These are phyloP conservation scores for Lasiurus borealis DNA, from an alignment of 2,113 vertebrate genomes.

Conservation along the genomic window DNA sequence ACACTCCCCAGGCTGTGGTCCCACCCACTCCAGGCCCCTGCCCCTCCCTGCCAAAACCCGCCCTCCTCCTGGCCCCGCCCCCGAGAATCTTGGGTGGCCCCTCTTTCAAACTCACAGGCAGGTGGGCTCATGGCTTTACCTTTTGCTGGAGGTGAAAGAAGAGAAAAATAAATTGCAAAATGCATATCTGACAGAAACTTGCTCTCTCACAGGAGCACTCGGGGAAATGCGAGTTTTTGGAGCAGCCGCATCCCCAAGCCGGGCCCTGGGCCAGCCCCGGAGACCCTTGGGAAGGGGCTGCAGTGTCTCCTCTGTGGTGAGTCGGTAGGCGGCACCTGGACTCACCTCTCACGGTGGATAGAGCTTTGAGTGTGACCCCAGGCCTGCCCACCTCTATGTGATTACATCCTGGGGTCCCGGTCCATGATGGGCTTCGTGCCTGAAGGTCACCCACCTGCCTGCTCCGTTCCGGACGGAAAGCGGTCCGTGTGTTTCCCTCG, in stretches of 20 bases:
- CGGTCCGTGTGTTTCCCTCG: rapidly evolving
- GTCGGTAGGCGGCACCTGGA: neutral
- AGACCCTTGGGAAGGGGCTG: neutral
- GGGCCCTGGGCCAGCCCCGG: neutral
- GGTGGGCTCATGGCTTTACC: rapidly evolving
- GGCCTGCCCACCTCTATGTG: rapidly evolving
- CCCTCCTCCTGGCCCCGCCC: neutral
- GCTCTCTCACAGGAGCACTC: too few species aligned
- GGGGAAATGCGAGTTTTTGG: rapidly evolving
- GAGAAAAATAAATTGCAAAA: neutral
- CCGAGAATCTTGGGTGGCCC: neutral
- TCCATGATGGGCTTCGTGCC: rapidly evolving
- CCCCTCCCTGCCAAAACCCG: rapidly evolving
- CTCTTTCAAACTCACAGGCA: neutral
- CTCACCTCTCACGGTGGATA: neutral
- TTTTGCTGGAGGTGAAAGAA: neutral
- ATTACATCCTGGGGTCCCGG: too few species aligned
- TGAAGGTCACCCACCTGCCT: neutral
- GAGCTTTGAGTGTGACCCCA: neutral
- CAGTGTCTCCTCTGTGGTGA: neutral
- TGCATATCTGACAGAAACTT: rapidly evolving
- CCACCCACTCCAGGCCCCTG: rapidly evolving
- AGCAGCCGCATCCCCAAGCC: rapidly evolving
- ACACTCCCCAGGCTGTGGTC: rapidly evolving
- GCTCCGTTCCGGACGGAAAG: rapidly evolving